These are phyloP conservation scores for Drosophila mojavensis DNA, from an alignment of 1,140 invertebrate genomes.

Conservation along the genomic window DNA sequence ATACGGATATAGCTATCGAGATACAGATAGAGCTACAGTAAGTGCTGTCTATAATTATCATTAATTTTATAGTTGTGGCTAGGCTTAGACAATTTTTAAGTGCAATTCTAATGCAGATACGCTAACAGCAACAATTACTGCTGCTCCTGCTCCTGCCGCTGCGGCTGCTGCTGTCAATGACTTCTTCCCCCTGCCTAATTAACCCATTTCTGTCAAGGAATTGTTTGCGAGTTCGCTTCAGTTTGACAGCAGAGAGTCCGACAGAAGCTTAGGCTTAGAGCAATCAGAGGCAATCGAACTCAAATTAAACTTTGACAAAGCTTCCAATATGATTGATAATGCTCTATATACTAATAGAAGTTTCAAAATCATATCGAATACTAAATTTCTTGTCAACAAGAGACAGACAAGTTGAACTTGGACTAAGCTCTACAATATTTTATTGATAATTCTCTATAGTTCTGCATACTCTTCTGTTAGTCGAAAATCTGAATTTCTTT, in stretches of 20 bases:
- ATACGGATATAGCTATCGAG: background rate
- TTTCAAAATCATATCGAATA: no score
- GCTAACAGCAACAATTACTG: background rate
- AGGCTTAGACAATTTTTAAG: constrained; percentile 43
- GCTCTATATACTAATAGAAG: no score
- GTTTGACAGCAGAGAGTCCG: constrained; percentile 26
- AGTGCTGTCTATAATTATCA: constrained; percentile 72
- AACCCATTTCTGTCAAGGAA: constrained; percentile 21
- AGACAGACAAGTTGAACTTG: no score
- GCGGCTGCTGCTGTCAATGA: background rate
- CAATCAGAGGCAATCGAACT: no score
- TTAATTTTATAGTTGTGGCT: constrained; percentile 69
- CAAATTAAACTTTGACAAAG: no score
- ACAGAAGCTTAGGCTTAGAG: background rate
- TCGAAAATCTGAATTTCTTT: background rate
- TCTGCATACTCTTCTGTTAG: no score
- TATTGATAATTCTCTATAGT: no score
- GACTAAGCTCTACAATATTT: no score
- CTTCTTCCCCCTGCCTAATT: background rate
- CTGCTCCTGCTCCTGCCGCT: background rate
- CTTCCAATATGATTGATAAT: no score
- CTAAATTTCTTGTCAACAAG: no score
- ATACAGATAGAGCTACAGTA: background rate
- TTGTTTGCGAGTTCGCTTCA: constrained; percentile 27
- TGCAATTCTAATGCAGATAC: constrained; percentile 50